Evolutionary conservation across 2,113 vertebrate species (phyloP).

Genomic region (Menidia beryllina): DNA sequence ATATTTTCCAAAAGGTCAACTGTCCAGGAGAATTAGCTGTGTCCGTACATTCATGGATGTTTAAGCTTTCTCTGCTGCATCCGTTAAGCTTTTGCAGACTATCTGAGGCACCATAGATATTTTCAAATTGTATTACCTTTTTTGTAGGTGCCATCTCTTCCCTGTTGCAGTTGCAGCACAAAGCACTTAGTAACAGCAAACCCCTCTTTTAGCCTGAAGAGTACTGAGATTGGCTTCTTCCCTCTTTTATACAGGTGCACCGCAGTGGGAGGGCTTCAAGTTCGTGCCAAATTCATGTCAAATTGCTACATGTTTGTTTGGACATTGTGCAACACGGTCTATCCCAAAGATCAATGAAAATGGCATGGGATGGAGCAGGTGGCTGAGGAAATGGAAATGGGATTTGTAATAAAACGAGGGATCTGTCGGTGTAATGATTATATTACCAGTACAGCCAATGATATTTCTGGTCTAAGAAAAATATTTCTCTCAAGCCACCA

Average conservation of each 20-base stretch:
- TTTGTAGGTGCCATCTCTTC: slow-evolving; percentile 56
- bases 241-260: slow-evolving; percentile 45
- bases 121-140: slow-evolving; percentile 47
- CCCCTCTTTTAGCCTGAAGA: slow-evolving; percentile 17
- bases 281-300: slow-evolving; percentile 26
- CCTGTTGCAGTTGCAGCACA: slow-evolving; percentile 40
- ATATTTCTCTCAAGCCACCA: background rate
- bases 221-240: background rate
- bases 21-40: background rate
- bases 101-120: background rate
- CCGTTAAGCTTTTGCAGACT: background rate
- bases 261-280: slow-evolving; percentile 46
- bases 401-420: background rate
- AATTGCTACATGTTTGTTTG: slow-evolving; percentile 50
- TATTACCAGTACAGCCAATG: background rate
- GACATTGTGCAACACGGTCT: slow-evolving; percentile 44
- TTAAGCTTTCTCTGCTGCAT: background rate
- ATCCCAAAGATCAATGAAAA: slow-evolving; percentile 17
- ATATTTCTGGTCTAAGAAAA: slow-evolving; percentile 12
- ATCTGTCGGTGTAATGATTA: slow-evolving; percentile 31
- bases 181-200: slow-evolving; percentile 53
- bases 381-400: background rate
- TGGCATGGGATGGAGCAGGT: background rate
- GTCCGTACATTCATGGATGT: background rate
- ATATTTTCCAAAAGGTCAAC: background rate